Conservation (phyloP, 92 coral and sea anemone species). For the Actinernus sp. region DNA sequence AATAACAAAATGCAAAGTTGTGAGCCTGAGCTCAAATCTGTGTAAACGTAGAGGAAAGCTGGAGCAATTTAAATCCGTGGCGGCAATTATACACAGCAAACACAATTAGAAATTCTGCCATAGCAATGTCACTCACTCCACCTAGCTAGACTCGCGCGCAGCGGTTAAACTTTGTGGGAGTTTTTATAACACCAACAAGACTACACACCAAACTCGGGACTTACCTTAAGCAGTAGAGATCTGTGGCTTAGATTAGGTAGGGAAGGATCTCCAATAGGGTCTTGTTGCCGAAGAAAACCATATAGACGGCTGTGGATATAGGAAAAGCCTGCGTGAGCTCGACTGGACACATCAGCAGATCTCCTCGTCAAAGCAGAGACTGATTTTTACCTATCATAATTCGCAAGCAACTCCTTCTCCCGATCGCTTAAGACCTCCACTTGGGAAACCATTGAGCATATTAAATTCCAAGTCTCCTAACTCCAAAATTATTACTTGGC, state of each 20-base stretch:
- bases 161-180: conserved; percentile 26
- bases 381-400: conserved; percentile 92
- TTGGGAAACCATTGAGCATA: conserved; percentile 99
- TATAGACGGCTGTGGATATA: conserved; percentile 95
- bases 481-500: conserved; percentile 39
- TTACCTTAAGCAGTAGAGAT: conserved; percentile 90
- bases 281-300: conserved; percentile 98
- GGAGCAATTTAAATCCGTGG: conserved; percentile 18
- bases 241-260: conserved; percentile 94
- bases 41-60: too few relatives aligned
- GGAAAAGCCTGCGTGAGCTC: too few relatives aligned
- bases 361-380: conserved; percentile 19
- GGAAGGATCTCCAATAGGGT: conserved; percentile 93
- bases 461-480: conserved; percentile 81
- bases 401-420: conserved; percentile 94
- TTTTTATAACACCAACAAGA: conserved; percentile 9
- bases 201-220: conserved; percentile 19
- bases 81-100: conserved; percentile 28
- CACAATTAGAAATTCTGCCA: conserved; percentile 12
- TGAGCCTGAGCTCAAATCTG: conserved; percentile 1
- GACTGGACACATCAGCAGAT: too few relatives aligned
- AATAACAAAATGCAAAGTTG: conserved; percentile 10
- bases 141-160: neutral
- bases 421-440: conserved; percentile 99
- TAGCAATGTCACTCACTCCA: conserved; percentile 11